These are phyloP conservation scores for Natrix natrix DNA, from an alignment of 2,797 vertebrate genomes.

Conservation along the genomic window DNA sequence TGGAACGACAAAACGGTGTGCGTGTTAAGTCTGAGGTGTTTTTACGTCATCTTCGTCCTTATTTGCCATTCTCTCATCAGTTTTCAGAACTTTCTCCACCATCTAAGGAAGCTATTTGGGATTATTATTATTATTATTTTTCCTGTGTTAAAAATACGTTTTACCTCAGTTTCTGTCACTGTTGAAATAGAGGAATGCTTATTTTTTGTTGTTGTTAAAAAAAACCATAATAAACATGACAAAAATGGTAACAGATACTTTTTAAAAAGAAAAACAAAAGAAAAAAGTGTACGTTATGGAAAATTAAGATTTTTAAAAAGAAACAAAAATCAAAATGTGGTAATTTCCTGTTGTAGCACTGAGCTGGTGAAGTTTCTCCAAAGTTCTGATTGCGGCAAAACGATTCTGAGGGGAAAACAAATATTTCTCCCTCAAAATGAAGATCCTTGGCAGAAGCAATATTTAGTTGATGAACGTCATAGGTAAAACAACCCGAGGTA, in stretches of 20 bases:
- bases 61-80: slow-evolving; percentile 50
- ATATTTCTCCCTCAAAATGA: background rate
- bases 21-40: slow-evolving; percentile 31
- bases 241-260: slow-evolving; percentile 44
- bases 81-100: slow-evolving; percentile 57
- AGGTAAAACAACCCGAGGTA: background rate
- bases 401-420: background rate
- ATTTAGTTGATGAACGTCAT: background rate
- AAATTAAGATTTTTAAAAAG: slow-evolving; percentile 21
- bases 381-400: background rate
- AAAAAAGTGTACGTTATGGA: slow-evolving; percentile 30
- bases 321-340: background rate
- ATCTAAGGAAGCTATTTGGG: slow-evolving; percentile 64
- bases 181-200: slow-evolving; percentile 64
- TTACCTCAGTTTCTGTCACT: slow-evolving; percentile 77
- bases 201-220: background rate
- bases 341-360: slow-evolving; percentile 20
- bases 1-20: slow-evolving; percentile 8
- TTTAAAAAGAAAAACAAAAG: slow-evolving; percentile 44
- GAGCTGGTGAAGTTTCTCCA: slow-evolving; percentile 20
- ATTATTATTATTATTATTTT: background rate
- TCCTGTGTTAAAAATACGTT: slow-evolving; percentile 67
- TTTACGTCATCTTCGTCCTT: slow-evolving; percentile 50
- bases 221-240: slow-evolving; percentile 26
- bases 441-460: background rate